A percentile compares a stretch with the other conserved stretches of the same genome.
Evolutionary conservation across 2,797 vertebrate species (phyloP).

Genomic region (Rallus crepitans): DNA sequence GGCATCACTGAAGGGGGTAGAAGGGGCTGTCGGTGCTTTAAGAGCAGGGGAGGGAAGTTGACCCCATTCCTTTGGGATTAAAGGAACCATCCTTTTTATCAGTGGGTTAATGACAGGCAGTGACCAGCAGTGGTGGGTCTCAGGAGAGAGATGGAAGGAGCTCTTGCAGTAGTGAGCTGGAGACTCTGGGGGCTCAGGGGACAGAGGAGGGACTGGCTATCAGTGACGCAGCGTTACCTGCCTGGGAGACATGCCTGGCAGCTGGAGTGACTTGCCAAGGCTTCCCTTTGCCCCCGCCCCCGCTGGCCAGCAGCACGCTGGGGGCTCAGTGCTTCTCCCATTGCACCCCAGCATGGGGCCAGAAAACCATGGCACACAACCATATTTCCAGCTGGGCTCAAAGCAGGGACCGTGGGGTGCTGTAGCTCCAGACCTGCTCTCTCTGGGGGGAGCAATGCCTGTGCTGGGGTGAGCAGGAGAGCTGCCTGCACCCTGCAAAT

Average conservation of each 20-base stretch:
- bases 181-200: neutral
- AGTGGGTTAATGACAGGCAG: neutral
- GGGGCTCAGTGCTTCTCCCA: neutral
- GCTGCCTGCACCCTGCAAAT: neutral
- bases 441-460: neutral
- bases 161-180: neutral
- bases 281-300: neutral
- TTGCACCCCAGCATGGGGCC: neutral
- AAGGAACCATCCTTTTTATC: fast-evolving
- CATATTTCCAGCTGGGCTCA: neutral
- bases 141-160: neutral
- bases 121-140: neutral
- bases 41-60: neutral
- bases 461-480: neutral
- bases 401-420: neutral
- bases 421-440: neutral
- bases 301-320: neutral
- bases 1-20: neutral
- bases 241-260: neutral
- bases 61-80: neutral
- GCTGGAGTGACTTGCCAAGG: neutral
- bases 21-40: neutral
- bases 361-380: neutral
- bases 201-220: neutral
- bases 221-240: neutral